Base-by-base conservation (phyloP, 2,797 vertebrate species). In the Hemitrygon akajei region DNA sequence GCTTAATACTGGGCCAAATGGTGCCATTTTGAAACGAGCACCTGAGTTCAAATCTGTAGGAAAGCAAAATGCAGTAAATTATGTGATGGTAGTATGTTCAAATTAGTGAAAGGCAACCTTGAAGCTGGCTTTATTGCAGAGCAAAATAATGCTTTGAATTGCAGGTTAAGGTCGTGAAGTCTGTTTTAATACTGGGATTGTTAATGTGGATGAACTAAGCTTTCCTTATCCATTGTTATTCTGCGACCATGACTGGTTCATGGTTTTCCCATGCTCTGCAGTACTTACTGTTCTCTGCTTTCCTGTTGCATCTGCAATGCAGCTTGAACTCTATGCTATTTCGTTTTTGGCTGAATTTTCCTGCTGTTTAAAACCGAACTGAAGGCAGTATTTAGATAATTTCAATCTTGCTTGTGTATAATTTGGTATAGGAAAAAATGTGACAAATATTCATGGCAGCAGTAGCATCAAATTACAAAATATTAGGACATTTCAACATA, bases 261-360 rank as follows among this genome's bases (percentile, higher is more conserved):
- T 76, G 47, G 69, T 73, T 75, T 75, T 76, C 73, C 47, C 40
- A 93, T 76, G 37, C 47, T 93, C 71, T 93, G 91, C 91, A 56
- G 91, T 76, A 93, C 71, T 47, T 73, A 37, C 71, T 76, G 91
- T 76, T 7, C 91, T 92, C 71, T 14, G 40, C 47, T 47, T 76
- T 71, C 73, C 69, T n/a, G 11, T 76, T 93, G 47, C 91, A 75
- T 76, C 91, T 76, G 91, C 91, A 93, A 93, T 93, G 91, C 91
- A 93, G 91, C 66, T 47, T 40, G 40, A 56, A 18, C 40, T 75
- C 12, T 14, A n/a, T 84, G 18, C 56, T 60, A 56, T 60, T n/a
- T 47, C 4, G 47, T 47, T 56, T 27, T 76, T 58, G 37, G 27
- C 25, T 75, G 40, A 69, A 87, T 22, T 87, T 66, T 89, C 58